phyloP scores from a whole-genome alignment of 2,888 invertebrate species.

The Athalia circularis region DNA sequence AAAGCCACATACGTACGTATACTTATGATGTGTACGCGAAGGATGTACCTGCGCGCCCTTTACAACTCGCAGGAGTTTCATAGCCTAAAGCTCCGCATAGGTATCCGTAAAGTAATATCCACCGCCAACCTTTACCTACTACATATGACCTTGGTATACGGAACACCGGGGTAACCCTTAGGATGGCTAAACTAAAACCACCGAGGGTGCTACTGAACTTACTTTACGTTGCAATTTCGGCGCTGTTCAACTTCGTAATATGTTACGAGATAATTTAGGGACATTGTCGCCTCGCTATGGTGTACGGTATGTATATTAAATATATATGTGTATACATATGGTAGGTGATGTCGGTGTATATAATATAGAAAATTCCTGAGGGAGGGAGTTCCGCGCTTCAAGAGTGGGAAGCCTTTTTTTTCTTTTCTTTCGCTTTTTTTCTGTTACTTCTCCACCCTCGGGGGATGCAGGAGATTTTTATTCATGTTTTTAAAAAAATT shows the following conservation, averaged over 20 bases:
- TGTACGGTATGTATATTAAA: too few relatives aligned
- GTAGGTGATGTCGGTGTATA: too few relatives aligned
- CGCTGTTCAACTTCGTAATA: conserved; percentile 23
- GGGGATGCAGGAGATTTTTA: too few relatives aligned
- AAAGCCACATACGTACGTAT: too few relatives aligned
- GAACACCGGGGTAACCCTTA: background rate
- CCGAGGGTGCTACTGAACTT: background rate
- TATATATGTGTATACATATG: background rate
- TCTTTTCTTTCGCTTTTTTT: too few relatives aligned
- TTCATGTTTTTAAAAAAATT: too few relatives aligned
- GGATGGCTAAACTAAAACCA: conserved; percentile 20
- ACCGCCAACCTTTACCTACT: background rate
- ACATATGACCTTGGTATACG: background rate
- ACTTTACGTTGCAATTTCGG: conserved; percentile 26
- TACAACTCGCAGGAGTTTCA: conserved; percentile 14
- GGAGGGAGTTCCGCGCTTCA: too few relatives aligned
- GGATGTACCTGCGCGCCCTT: conserved; percentile 6
- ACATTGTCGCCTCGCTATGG: background rate
- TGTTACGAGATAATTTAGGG: conserved; percentile 23
- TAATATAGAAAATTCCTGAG: too few relatives aligned
- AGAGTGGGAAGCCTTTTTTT: too few relatives aligned
- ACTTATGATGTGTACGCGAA: background rate
- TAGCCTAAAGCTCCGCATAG: background rate
- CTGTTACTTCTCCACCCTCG: too few relatives aligned
- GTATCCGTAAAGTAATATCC: conserved; percentile 3